Evolutionary conservation across 2,888 invertebrate species (phyloP).

Genomic region (Eupeodes latifasciatus): DNA sequence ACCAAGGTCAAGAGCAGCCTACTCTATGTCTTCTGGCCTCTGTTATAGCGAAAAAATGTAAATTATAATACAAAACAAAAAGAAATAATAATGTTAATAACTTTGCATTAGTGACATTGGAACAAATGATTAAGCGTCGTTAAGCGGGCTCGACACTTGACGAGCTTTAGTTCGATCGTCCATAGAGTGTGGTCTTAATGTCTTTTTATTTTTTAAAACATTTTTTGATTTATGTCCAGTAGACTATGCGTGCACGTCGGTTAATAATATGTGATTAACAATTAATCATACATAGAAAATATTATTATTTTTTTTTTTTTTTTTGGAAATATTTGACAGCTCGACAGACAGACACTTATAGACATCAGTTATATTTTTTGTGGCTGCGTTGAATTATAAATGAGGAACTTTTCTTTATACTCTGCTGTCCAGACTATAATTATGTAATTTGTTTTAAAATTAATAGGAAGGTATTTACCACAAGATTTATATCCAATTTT

Average conservation of each 20-base stretch:
- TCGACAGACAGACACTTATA: background rate
- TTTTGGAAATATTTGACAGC: slow-evolving; percentile 16
- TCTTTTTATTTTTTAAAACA: background rate
- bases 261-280: background rate
- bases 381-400: background rate
- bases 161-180: background rate
- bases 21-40: no score
- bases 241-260: slow-evolving; percentile 2
- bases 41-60: slow-evolving; percentile 17
- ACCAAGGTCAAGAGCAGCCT: slow-evolving; percentile 26
- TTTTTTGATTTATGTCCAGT: slow-evolving; percentile 24
- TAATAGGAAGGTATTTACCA: background rate
- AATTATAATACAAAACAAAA: background rate
- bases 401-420: background rate
- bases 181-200: background rate
- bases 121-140: slow-evolving; percentile 9
- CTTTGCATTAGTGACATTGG: slow-evolving; percentile 25
- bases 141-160: slow-evolving; percentile 3
- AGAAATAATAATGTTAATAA: background rate
- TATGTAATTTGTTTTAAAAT: slow-evolving; percentile 12
- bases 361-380: background rate
- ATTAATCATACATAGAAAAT: slow-evolving; percentile 19
- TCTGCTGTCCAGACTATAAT: background rate
- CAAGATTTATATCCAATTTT: background rate
- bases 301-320: background rate